Evolutionary conservation across 2,797 vertebrate genomes (phyloP).

Genomic region (Channa striata): DNA sequence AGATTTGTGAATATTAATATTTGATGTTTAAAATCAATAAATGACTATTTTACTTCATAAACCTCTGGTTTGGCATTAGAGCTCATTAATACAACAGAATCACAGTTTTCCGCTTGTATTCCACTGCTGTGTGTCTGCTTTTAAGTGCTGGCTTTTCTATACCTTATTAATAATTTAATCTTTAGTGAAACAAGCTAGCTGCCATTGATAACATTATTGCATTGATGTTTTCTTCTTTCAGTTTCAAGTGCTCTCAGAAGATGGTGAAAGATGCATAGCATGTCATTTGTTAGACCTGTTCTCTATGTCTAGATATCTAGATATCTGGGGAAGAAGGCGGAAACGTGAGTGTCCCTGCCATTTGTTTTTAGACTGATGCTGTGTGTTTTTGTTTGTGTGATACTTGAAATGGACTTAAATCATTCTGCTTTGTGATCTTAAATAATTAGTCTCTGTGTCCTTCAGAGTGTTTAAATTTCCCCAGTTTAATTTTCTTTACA

Average conservation of each 20-base stretch:
- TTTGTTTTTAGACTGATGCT: background rate
- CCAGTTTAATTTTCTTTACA: background rate
- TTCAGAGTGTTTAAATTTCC: background rate
- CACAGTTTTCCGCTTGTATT: background rate
- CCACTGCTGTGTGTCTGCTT: background rate
- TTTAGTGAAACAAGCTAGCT: background rate
- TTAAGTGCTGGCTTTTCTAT: background rate
- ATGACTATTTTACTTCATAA: background rate
- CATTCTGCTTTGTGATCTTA: background rate
- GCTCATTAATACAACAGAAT: background rate
- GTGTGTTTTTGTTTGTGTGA: background rate
- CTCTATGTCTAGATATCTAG: conserved; percentile 84
- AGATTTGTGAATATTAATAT: no score
- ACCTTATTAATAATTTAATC: background rate
- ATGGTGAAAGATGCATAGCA: conserved; percentile 92
- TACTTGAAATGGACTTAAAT: no score
- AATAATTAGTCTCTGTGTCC: background rate
- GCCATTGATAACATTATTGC: background rate
- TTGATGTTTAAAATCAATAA: no score
- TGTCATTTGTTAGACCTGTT: conserved; percentile 92
- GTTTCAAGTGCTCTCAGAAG: conserved; percentile 95
- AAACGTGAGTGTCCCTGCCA: conserved; percentile 87
- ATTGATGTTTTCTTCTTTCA: conserved; percentile 58
- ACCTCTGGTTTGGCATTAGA: background rate
- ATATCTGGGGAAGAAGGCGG: conserved; percentile 94